Percentiles rank a stretch among this genome's conserved stretches.
These are phyloP conservation scores for Graphium colonna DNA, from an alignment of 2,888 invertebrate genomes.

Conservation along the genomic window DNA sequence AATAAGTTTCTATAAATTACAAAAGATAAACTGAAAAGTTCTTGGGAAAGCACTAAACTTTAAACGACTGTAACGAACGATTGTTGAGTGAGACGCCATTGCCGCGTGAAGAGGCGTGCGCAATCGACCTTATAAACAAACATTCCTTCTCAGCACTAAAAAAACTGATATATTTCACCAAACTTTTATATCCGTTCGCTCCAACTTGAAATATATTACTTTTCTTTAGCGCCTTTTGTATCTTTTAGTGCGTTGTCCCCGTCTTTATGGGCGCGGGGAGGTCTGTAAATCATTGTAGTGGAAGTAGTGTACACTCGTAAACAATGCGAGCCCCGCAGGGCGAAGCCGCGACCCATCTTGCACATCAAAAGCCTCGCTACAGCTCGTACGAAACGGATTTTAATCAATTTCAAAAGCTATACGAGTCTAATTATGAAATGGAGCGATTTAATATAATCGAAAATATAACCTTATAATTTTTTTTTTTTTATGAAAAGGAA, in stretches of 20 bases:
- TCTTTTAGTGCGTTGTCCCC: conserved; percentile 77
- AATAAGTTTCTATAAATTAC: too few relatives aligned
- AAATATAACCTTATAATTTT: too few relatives aligned
- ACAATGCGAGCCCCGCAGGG: conserved; percentile 66
- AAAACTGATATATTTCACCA: conserved; percentile 77
- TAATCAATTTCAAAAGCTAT: background rate
- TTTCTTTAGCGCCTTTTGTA: conserved; percentile 80
- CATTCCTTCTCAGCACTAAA: conserved; percentile 70
- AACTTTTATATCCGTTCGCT: conserved; percentile 75
- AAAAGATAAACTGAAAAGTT: background rate
- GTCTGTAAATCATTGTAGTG: conserved; percentile 78
- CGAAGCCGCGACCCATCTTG: conserved; percentile 26
- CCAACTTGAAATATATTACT: conserved; percentile 76
- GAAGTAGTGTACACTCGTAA: conserved; percentile 71
- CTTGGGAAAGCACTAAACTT: conserved; percentile 7
- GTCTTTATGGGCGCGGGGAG: conserved; percentile 72
- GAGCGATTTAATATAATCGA: too few relatives aligned
- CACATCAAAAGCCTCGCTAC: conserved; percentile 1
- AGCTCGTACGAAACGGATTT: too few relatives aligned
- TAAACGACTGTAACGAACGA: conserved; percentile 8
- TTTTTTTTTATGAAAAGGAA: too few relatives aligned
- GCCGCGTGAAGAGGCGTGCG: conserved; percentile 62
- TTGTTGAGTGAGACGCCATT: conserved; percentile 26
- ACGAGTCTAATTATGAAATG: too few relatives aligned
- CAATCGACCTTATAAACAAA: conserved; percentile 74